Evolutionary conservation across 2,113 vertebrate species (phyloP).

Genomic region (Neotoma lepida): DNA sequence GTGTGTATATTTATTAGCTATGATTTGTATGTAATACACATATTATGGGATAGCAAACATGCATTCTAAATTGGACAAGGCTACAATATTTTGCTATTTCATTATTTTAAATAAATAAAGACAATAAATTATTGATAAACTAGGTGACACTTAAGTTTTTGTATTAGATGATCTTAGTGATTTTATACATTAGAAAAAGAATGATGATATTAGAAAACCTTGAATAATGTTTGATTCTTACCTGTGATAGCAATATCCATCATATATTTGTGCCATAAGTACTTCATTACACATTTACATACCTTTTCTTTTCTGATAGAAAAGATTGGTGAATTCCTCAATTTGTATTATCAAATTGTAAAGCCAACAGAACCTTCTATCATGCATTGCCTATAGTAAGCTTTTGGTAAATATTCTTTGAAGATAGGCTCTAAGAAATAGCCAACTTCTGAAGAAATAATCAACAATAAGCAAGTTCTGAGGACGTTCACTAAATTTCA

Average conservation of each 20-base stretch:
- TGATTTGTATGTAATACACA: not conserved
- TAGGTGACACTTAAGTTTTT: not conserved
- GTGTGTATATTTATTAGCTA: not conserved
- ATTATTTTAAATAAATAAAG: slow-evolving; percentile 54
- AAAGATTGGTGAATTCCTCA: not conserved
- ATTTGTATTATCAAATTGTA: not conserved
- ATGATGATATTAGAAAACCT: not conserved
- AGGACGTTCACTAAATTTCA: not conserved
- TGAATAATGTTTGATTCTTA: slow-evolving; percentile 30
- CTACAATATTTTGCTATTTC: not conserved
- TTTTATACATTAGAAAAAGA: not conserved
- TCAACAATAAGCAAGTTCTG: not conserved
- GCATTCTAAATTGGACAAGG: not conserved
- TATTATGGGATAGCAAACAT: not conserved
- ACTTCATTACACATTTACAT: not conserved
- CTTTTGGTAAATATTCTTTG: slow-evolving; percentile 27
- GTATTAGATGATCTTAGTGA: not conserved
- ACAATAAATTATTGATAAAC: slow-evolving; percentile 53
- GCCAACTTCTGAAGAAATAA: not conserved
- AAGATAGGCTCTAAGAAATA: not conserved
- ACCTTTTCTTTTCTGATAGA: not conserved
- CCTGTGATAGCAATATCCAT: not conserved
- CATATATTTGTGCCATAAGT: not conserved
- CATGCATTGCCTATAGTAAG: not conserved
- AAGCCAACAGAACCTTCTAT: slow-evolving; percentile 5